Base-by-base conservation (phyloP, 2,113 vertebrate genomes). In the Rousettus leschenaultii region DNA sequence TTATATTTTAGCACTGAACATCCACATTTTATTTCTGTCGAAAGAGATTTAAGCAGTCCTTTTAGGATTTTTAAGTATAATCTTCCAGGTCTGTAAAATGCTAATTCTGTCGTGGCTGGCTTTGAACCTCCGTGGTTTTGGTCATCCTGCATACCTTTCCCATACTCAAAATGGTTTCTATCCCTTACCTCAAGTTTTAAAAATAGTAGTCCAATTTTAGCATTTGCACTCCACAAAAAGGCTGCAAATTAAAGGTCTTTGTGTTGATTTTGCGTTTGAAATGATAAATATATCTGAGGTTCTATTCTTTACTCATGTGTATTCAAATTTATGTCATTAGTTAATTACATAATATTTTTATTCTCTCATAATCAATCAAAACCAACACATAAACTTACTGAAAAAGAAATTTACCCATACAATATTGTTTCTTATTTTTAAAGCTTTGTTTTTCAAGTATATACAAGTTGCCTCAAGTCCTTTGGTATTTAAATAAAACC, bases 161-260 rank as follows among this genome's bases (percentile, higher is more conserved):
- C 4, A 15, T 66, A n/a, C 48, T 79, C 80, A 79, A 78, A 95
- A 73, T 70, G 4, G 33, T 63, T 95, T 86, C 51, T 70, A 74
- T 65, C 7, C 45, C n/a, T 94, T 84, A 80, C 92, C 43, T 84
- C 57, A 51, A 74, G 65, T 94, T 94, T 92, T 96, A 97, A 94
- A 97, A 96, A 94, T 70, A 95, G 85, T 51, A 9, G 6, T 83
- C 75, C 85, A 96, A 75, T 86, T 92, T 97, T 96, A 95, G 91
- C 74, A 89, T 63, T 19, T 87, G 51, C 43, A 83, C 15, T 43
- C 63, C 63, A 90, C 63, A 95, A 57, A 92, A 96, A 94, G 35
- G 33, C 63, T 95, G 65, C 57, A 96, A 90, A 92, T 86, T 82
- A 92, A 61, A 22, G 48, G 85, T 63, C 38, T 55, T 84, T 90